Base-by-base conservation (phyloP, 37 sponge, comb jelly and placozoan species). In the Mnemiopsis leidyi region DNA sequence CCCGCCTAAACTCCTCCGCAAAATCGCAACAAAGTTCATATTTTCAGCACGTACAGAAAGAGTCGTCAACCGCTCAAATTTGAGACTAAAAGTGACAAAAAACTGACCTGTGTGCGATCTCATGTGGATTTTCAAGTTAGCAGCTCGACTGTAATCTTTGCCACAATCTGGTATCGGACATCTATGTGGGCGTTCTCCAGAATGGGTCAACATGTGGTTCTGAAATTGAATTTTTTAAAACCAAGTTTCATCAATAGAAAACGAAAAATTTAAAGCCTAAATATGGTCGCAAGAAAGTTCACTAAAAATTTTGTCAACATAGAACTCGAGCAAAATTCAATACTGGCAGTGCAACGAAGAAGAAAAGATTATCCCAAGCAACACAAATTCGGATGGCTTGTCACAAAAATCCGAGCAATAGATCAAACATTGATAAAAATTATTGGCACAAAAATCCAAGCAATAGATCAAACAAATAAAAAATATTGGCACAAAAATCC, bases 91-190 rank as follows among this genome's bases (percentile, higher is more conserved):
- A 69, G 32, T 79, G 82, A 31, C 20, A 5, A 35, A 34, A 35
- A 79, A 79, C 82, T 79, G 31, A 79, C 82, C 82, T 18, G 82
- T 79, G 29, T 79, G 82, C 13, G 82, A 79, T 79, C 82, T 32
- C 82, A 79, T 79, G 82, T 79, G 82, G 36, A 79, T 79, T 33
- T 79, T 79, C 36, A 79, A 21, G 82, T 79, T 79, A 35, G 82
- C 82, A 79, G 82, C 82, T 5, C 82, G 82, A 23, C 82, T 79
- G 82, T 79, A 79, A 36, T 79, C 82, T 35, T 79, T 79, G 7
- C 82, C 82, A 31, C 82, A 79, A 23, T 79, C 82, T 36, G 82
- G 82, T 29, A 79, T 79, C 31, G 82, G 82, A 23, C 82, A 79
- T 20, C 82, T 23, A 36, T 79, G 82, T 23, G 82, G 82, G 1